Evolutionary conservation across 2,797 vertebrate species (phyloP).

Genomic region (Apogon hyalosoma): DNA sequence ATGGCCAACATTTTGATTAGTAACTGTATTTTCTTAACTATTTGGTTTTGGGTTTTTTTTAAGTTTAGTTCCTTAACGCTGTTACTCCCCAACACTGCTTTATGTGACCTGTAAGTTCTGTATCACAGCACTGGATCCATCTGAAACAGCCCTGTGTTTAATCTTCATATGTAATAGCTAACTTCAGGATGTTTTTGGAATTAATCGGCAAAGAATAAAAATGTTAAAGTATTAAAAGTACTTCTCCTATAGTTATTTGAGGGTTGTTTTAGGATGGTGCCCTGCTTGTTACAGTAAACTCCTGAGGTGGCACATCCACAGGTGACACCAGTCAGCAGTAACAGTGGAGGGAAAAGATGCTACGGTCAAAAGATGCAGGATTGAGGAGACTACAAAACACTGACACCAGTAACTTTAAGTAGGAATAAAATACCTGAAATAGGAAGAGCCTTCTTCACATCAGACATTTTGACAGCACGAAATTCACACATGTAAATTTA

Average conservation of each 20-base stretch:
- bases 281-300: constrained; percentile 29
- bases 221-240: not conserved
- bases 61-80: too few relatives aligned
- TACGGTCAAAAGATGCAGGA: constrained; percentile 30
- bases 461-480: constrained; percentile 4
- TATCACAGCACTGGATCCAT: constrained; percentile 29
- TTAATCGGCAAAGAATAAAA: not conserved
- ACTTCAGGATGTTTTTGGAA: not conserved
- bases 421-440: constrained; percentile 9
- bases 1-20: too few relatives aligned
- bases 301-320: constrained; percentile 22
- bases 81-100: constrained; percentile 4
- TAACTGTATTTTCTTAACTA: too few relatives aligned
- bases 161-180: not conserved
- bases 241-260: not conserved
- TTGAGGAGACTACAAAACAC: constrained; percentile 20
- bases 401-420: not conserved
- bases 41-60: too few relatives aligned
- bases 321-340: constrained; percentile 24
- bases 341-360: constrained; percentile 9
- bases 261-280: constrained; percentile 39
- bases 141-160: constrained; percentile 30
- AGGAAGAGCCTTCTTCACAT: constrained; percentile 5
- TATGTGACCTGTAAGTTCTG: constrained; percentile 13
- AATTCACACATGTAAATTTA: not conserved